Evolutionary conservation across 2,113 vertebrate species (phyloP), one percentile per base, ranked within the genome.

Genomic region (pig (Sus scrofa)): DNA sequence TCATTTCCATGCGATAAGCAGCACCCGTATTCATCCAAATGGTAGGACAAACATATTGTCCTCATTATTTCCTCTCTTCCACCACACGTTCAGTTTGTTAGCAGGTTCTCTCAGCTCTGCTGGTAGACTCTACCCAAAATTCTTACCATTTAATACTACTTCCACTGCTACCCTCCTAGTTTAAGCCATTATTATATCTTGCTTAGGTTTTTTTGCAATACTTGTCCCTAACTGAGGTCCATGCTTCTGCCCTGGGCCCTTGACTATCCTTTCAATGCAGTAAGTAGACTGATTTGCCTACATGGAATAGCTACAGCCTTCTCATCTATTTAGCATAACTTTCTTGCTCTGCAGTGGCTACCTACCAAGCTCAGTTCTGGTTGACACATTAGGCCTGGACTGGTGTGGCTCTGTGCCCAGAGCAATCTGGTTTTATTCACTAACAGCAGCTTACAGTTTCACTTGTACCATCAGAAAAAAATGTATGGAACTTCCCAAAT

Each of bases 381-480:
- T 94, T 96, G 89, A 96, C 93, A 97, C 92, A 96, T 96, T 96
- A 95, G 30, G 84, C n/a, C 74, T 84, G 65, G 68, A 71, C 73
- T 86, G 74, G 58, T 62, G 70, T 97, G 96, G 91, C 96, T 95
- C 63, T 63, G 67, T 94, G 95, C 91, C 96, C 95, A 93, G 93
- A 94, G 88, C 24, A 96, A 88, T 98, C 97, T 97, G 95, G 96
- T 96, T 97, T 97, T 96, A 95, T 90, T 98, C 97, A 97, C 93
- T 95, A 74, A 84, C 91, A 95, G 90, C 67, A 88, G 75, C 87
- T 95, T 96, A 96, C 74, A 75, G 86, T 97, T 93, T 96, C 93
- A 97, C 94, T 97, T 93, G 94, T 95, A 91, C 74, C 60, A 81
- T 97, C 94, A 97, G 58, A 96, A 86, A 95, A 96, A 92, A 97